Conservation (phyloP, 2,888 invertebrate genomes). For the Pandemis cinnamomeana region DNA sequence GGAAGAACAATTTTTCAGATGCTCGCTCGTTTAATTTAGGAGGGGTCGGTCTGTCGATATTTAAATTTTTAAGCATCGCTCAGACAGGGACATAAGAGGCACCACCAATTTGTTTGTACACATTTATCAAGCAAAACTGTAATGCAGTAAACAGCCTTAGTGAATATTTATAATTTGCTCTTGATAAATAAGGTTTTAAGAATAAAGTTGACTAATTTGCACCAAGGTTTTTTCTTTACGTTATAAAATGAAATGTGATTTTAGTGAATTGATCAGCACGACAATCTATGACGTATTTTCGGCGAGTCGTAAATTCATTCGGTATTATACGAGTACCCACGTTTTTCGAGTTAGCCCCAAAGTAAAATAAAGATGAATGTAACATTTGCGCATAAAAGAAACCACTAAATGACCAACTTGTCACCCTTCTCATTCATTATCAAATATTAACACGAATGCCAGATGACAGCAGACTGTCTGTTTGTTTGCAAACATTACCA, state of each 20-base stretch:
- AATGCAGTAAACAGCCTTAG: too few species aligned
- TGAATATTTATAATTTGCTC: too few species aligned
- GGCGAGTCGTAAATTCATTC: too few species aligned
- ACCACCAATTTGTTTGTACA: conserved; percentile 74
- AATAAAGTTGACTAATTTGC: too few species aligned
- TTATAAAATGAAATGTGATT: too few species aligned
- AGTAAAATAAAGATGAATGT: background rate
- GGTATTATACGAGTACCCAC: too few species aligned
- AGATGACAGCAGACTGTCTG: conserved; percentile 73
- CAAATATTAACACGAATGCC: conserved; percentile 55
- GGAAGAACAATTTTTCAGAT: conserved; percentile 65
- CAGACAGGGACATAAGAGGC: conserved; percentile 62
- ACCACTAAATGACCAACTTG: background rate
- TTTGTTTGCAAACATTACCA: conserved; percentile 61
- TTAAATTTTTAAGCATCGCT: conserved; percentile 78
- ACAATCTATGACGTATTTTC: too few species aligned
- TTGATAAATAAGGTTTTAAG: too few species aligned
- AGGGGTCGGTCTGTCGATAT: conserved; percentile 76
- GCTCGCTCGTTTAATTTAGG: conserved; percentile 72
- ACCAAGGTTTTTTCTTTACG: too few species aligned
- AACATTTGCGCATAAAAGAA: background rate
- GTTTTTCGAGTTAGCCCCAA: too few species aligned
- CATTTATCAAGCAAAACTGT: conserved; percentile 67
- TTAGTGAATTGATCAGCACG: too few species aligned
- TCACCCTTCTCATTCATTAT: conserved; percentile 25